Evolutionary conservation across 2,888 invertebrate genomes (phyloP).

Genomic region (Netelia inedita): DNA sequence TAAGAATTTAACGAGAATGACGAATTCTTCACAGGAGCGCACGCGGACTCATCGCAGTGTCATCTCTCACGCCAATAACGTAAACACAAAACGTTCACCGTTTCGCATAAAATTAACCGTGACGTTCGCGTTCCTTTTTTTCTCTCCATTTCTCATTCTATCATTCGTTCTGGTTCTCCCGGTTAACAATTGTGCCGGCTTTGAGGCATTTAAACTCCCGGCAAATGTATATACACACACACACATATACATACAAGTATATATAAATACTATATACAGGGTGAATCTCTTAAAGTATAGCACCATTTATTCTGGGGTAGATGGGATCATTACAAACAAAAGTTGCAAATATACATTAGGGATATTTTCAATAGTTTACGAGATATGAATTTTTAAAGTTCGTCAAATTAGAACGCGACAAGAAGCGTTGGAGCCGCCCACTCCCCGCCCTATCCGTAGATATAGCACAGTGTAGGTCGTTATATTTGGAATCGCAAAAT

Average conservation of each 20-base stretch:
- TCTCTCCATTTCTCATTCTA: slow-evolving; percentile 21
- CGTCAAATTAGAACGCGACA: too few species aligned
- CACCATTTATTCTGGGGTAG: too few species aligned
- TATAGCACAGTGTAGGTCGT: too few species aligned
- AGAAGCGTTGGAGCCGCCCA: too few species aligned
- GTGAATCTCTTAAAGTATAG: too few species aligned
- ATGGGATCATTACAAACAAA: too few species aligned
- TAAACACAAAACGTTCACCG: slow-evolving; percentile 44
- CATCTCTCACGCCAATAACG: slow-evolving; percentile 64
- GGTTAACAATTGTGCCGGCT: slow-evolving; percentile 50
- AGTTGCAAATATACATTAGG: too few species aligned
- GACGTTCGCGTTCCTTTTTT: slow-evolving; percentile 52
- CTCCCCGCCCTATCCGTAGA: too few species aligned
- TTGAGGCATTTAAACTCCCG: slow-evolving; percentile 16
- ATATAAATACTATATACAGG: neutral
- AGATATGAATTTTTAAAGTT: too few species aligned
- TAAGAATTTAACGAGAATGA: slow-evolving; percentile 7
- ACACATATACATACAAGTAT: neutral
- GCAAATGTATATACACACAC: neutral
- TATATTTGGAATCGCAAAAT: too few species aligned
- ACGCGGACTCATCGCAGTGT: too few species aligned
- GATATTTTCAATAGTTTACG: too few species aligned
- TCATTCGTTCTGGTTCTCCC: slow-evolving; percentile 49
- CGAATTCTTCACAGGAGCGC: neutral
- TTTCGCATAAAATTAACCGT: slow-evolving; percentile 56